Evolutionary conservation across 2,797 vertebrate genomes (phyloP).

Genomic region (Masticophis lateralis): DNA sequence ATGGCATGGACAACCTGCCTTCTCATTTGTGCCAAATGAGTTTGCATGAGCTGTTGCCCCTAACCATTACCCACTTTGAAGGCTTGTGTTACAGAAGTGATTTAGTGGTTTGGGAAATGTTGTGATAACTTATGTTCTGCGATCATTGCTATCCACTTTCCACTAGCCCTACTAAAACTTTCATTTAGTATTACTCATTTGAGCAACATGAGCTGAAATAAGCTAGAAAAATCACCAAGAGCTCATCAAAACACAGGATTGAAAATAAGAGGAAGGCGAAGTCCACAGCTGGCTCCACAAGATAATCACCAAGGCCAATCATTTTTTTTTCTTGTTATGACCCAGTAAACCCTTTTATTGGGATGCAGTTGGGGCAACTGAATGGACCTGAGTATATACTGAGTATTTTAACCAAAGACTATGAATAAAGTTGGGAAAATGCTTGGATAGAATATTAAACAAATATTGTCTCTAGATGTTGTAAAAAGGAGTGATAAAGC

Average conservation of each 20-base stretch:
- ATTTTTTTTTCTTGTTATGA: not conserved
- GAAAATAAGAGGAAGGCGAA: not conserved
- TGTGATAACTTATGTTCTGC: not conserved
- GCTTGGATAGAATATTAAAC: not conserved
- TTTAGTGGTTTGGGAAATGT: not conserved
- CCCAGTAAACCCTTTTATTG: not conserved
- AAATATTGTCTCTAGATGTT: not conserved
- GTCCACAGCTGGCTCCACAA: not conserved
- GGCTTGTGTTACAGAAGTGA: not conserved
- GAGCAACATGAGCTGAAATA: not conserved
- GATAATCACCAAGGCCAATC: not conserved
- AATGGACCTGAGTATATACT: not conserved
- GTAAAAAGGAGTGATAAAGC: not conserved
- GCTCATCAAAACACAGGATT: not conserved
- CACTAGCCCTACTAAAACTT: not conserved
- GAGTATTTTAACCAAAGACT: not conserved
- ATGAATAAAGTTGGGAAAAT: not conserved
- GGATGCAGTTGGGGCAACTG: not conserved
- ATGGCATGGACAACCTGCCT: not conserved
- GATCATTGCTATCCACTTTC: not conserved
- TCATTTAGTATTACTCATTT: not conserved
- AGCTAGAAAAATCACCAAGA: not conserved
- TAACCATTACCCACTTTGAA: not conserved
- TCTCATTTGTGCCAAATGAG: not conserved
- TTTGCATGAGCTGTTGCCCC: not conserved